Base-by-base conservation (phyloP, 1,140 invertebrate genomes). In the Drosophila miranda region DNA sequence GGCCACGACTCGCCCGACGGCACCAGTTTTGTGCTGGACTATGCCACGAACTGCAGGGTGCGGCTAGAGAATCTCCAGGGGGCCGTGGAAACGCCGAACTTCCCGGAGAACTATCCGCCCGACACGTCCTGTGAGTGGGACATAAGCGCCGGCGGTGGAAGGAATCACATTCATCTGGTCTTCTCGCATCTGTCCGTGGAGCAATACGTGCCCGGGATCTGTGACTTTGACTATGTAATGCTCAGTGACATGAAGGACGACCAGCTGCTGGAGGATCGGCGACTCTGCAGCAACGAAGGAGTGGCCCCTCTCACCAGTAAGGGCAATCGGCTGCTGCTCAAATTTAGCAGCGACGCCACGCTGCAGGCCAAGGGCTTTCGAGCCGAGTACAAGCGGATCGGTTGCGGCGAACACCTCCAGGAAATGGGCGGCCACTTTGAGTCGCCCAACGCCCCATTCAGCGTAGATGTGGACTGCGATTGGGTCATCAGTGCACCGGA, bases 161-260 rank as follows among this genome's bases (percentile, higher is more conserved):
- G 91, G 51, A 95, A 96, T 76, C 94, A 92, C 82, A 93, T 98
- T 1, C 94, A 95, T 55, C 87, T 97, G 1, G 94, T 93, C 2
- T 95, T 98, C 78, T 94, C 94, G 0, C 94, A 96, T 75, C 94
- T 98, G 61, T 92, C 95, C 44, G 54, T 97, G 0, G 95, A 96
- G 21, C 6, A 2, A 0, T 0, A 1, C 0, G 7, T 7, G 1
- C 2, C 0, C 2, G 9, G 2, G 6, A 3, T 0, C 0, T 96
- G 95, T 67, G 0, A 16, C 0, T 93, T 79, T 73, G 94, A 95
- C 77, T 93, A 90, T 49, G 16, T 95, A 1, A 70, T 84, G 63
- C 89, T 94, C 42, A 83, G 64, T 11, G 91, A 93, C 70, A 91
- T 92, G 28, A 50, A 72, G 0, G 30, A 90, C 11, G 74, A 89